These are phyloP conservation scores for Oncopeltus fasciatus DNA, from an alignment of 1,140 invertebrate species.

Conservation along the genomic window DNA sequence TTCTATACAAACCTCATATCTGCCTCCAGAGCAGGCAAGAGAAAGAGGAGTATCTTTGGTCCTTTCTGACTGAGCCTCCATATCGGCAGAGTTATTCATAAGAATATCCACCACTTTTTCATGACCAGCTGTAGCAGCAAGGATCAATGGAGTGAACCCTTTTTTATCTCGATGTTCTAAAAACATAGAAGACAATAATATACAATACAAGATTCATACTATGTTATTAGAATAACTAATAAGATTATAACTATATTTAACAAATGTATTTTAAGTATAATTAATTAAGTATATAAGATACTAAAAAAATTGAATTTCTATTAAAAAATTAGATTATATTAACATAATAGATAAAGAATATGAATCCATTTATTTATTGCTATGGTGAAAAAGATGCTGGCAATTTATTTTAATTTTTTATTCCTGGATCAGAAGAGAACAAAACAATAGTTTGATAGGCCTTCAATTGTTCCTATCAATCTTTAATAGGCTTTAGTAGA, in stretches of 20 bases:
- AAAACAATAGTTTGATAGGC: too few species aligned
- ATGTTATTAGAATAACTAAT: neutral
- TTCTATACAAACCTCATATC: conserved; percentile 88
- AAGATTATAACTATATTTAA: neutral
- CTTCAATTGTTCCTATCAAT: too few species aligned
- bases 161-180: conserved; percentile 95
- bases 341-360: too few species aligned
- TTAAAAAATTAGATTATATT: too few species aligned
- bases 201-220: neutral
- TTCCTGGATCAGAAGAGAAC: too few species aligned
- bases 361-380: too few species aligned
- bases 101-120: conserved; percentile 87
- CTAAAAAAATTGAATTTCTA: too few species aligned
- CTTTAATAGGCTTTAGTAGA: too few species aligned
- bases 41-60: conserved; percentile 98
- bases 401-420: too few species aligned
- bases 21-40: conserved; percentile 89
- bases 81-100: conserved; percentile 80
- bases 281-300: neutral
- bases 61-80: conserved; percentile 95
- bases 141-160: conserved; percentile 92
- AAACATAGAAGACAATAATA: neutral
- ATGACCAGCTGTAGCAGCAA: conserved; percentile 94
- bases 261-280: neutral
- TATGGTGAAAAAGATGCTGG: too few species aligned